Base-by-base conservation (phyloP, 2,113 vertebrate species). In the Bombycilla garrulus region DNA sequence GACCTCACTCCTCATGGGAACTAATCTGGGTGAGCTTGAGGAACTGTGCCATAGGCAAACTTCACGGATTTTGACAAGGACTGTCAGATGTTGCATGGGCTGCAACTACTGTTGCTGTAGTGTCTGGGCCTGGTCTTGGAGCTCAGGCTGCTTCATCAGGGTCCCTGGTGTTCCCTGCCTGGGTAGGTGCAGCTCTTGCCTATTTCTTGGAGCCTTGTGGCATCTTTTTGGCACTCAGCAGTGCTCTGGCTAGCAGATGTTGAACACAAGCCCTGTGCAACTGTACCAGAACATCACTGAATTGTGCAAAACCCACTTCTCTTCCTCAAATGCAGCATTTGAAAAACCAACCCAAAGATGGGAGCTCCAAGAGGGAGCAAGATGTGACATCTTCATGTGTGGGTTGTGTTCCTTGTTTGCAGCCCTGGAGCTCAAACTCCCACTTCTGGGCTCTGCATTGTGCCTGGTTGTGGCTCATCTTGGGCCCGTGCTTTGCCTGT, bases 371-470 rank as follows among this genome's bases (percentile, higher is more conserved):
- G 70, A 31, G 16, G 6, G 44, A 35, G 8, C 6, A 44, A 64
- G 33, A 38, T 72, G 40, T 67, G 53, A 65, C 0, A 1, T 76
- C 28, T 72, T 74, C 15, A 5, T 0, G 0, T 1, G 3, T 50
- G 57, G 74, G 70, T 44, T 82, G 70, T 1, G 0, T 78, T 66
- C 29, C 23, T 45, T 86, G 40, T 88, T 93, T 93, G 86, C 22
- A 90, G 65, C 71, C 62, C 71, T 4, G 22, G 62, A 82, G 74
- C 79, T 86, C 40, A 31, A 44, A 88, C 91, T 90, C 62, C 48
- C 44, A 72, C 62, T 82, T 36, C 28, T 64, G 48, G 16, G 80
- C 71, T 92, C 35, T 1, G 2, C 2, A 3, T 53, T 78, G 25
- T 74, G 73, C 35, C 78, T 87, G 73, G 22, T 35, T 56, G 35